A percentile compares a stretch with the other conserved stretches of the same genome.
Evolutionary conservation across 2,888 invertebrate species (phyloP).

Genomic region (Agrotis ipsilon): DNA sequence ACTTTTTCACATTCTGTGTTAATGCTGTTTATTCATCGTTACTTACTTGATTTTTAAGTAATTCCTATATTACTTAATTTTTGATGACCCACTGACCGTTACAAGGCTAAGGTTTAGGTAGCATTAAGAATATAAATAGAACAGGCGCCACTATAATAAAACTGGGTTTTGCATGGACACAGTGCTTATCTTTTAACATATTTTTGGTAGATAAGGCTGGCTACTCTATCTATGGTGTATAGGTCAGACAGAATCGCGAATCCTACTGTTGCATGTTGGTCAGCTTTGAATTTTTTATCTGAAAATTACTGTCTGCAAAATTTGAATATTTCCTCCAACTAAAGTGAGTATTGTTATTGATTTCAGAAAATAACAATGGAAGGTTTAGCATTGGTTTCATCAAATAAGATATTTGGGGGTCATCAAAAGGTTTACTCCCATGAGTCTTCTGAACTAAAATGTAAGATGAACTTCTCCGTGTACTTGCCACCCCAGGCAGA

Average conservation of each 20-base stretch:
- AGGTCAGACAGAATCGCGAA: no score
- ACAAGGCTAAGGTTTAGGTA: no score
- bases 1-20: slow-evolving; percentile 5
- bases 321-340: not conserved
- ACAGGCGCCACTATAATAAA: not conserved
- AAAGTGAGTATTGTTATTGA: not conserved
- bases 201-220: not conserved
- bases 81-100: no score
- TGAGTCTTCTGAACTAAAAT: slow-evolving; percentile 94
- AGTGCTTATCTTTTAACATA: not conserved
- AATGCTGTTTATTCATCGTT: not conserved
- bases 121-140: not conserved
- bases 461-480: slow-evolving; percentile 98
- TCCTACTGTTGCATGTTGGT: not conserved
- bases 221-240: not conserved
- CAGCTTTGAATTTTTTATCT: not conserved
- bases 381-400: slow-evolving; percentile 91
- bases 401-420: slow-evolving; percentile 95
- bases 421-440: slow-evolving; percentile 96
- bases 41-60: no score
- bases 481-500: slow-evolving; percentile 96
- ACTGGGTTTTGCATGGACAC: not conserved
- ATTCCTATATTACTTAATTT: no score
- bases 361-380: slow-evolving; percentile 84
- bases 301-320: not conserved